These are phyloP conservation scores for Laticauda laticaudata DNA, from an alignment of 2,113 vertebrate species.

Conservation along the genomic window DNA sequence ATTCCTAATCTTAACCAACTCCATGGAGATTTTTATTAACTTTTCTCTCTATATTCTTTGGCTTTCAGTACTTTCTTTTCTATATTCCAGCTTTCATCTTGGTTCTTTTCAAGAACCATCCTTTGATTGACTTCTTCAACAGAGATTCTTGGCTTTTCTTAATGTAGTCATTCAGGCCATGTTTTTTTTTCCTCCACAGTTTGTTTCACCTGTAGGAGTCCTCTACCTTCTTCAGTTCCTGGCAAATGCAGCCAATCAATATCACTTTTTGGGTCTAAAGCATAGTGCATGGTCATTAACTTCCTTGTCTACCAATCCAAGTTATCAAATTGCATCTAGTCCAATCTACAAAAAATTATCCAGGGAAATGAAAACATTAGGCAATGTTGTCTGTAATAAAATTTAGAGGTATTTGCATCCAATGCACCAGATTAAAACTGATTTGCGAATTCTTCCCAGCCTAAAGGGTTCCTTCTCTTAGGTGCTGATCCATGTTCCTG, in stretches of 20 bases:
- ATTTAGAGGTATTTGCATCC: not conserved
- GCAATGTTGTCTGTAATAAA: not conserved
- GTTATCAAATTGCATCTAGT: not conserved
- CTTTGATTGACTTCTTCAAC: not conserved
- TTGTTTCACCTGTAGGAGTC: not conserved
- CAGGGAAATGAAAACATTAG: not conserved
- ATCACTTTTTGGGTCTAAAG: not conserved
- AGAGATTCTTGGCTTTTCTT: not conserved
- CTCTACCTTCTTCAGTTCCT: not conserved
- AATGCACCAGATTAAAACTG: not conserved
- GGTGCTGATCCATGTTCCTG: not conserved
- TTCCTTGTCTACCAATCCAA: not conserved
- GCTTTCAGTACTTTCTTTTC: not conserved
- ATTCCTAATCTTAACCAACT: not conserved
- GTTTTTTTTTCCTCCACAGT: not conserved
- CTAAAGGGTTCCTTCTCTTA: not conserved
- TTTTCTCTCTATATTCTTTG: not conserved
- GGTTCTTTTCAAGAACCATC: not conserved
- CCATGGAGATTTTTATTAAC: not conserved
- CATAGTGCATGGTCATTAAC: not conserved
- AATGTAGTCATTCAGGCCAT: not conserved
- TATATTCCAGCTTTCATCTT: not conserved
- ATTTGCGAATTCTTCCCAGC: not conserved
- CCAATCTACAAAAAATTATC: not conserved
- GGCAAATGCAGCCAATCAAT: not conserved